A percentile compares a stretch with the other conserved stretches of the same genome.
These are phyloP conservation scores for Lophotis ruficrista DNA, from an alignment of 2,113 vertebrate species.

Conservation along the genomic window DNA sequence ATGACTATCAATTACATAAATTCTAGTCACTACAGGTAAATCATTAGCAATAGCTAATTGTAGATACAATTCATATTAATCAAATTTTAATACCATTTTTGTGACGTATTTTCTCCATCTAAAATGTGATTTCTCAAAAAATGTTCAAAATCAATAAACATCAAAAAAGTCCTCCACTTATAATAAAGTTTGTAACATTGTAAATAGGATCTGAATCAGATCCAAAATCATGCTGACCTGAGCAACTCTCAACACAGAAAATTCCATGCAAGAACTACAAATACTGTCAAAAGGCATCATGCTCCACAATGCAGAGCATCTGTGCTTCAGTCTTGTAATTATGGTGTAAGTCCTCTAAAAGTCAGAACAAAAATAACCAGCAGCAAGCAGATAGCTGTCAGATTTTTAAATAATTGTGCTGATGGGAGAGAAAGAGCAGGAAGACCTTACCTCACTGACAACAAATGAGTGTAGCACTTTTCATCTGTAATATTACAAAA, in stretches of 20 bases:
- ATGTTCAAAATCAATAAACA: neutral
- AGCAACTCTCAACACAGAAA: neutral
- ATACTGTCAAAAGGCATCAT: neutral
- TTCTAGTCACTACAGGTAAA: neutral
- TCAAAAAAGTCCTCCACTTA: fast-evolving
- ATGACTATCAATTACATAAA: neutral
- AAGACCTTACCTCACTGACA: neutral
- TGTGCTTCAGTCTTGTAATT: neutral
- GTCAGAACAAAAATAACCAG: neutral
- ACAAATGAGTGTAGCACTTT: neutral
- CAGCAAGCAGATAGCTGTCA: neutral
- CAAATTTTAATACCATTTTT: neutral
- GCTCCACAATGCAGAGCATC: neutral
- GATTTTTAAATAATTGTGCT: neutral
- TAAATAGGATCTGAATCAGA: neutral
- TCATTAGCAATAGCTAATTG: neutral
- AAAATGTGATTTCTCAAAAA: neutral
- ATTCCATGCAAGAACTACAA: neutral
- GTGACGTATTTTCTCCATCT: neutral
- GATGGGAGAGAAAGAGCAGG: neutral
- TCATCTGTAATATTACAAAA: neutral
- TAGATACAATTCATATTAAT: neutral
- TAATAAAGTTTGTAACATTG: neutral
- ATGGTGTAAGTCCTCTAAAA: neutral
- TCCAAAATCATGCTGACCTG: neutral